Evolutionary conservation across 1,140 invertebrate genomes (phyloP), one percentile per base, ranked within the genome.

Genomic region (Gyrodactylus salaris): DNA sequence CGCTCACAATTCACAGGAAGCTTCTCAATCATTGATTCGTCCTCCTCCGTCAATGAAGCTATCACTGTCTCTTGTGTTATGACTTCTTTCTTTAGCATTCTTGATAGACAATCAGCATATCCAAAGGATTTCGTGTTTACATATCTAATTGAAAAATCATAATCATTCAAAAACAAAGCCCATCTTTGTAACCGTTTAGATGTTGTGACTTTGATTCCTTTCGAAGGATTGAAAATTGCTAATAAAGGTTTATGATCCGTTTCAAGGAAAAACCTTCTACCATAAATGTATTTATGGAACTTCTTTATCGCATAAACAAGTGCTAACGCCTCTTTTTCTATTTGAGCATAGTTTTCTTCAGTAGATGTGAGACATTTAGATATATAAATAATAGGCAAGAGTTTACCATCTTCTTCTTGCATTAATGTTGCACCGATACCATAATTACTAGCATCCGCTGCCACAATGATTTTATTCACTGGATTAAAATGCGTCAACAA

Each of bases 321-420:
- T 0, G 80, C 79, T 20, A 83, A 76, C 2, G 80, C 81, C 78
- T 86, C 83, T 76, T 80, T 83, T 27, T 85, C 81, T 25, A 83
- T 80, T 74, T 82, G 80, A 20, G 79, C 74, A 71, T 84, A 84
- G 73, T 80, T 83, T 76, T 77, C 75, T 76, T 84, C 80, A 1
- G n/a, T n/a, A n/a, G n/a, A n/a, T n/a, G 80, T 76, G 25, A 76
- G 34, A n/a, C 34, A 16, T n/a, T 54, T 54, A n/a, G 34, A 54
- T 54, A 54, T 16, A 54, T 16, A 54, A n/a, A n/a, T n/a, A 16
- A 54, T n/a, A 16, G 34, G 34, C n/a, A 16, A n/a, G 34, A 54
- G n/a, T n/a, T n/a, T n/a, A n/a, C n/a, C n/a, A n/a, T n/a, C 7
- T 54, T 7, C n/a, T 7, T 54, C n/a, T 54, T 54, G 34, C 34